Percentiles rank a stretch among this genome's conserved stretches.
Conservation (phyloP, 2,113 vertebrate genomes). For the Narcine bancroftii region DNA sequence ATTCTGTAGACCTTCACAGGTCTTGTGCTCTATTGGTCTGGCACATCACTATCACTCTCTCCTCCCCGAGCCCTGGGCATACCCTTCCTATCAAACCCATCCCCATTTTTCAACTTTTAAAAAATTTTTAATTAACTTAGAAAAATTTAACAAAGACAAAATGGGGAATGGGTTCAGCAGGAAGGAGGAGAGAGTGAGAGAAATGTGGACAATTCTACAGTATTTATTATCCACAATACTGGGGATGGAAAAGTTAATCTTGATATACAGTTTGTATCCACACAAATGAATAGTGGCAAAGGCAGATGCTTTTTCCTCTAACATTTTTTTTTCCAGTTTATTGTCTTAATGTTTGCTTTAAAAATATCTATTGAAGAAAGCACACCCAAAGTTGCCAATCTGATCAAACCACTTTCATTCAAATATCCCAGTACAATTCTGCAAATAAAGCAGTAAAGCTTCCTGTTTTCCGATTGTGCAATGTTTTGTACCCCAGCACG, state of each 20-base stretch:
- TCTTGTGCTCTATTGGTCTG: neutral
- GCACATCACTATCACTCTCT: neutral
- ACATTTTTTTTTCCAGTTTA: neutral
- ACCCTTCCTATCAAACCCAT: too few species aligned
- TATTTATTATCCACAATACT: neutral
- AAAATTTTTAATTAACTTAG: too few species aligned
- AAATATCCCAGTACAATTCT: neutral
- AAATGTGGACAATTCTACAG: too few species aligned
- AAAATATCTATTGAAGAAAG: too few species aligned
- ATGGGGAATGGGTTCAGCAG: too few species aligned
- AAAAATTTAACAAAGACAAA: too few species aligned
- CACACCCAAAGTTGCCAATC: neutral
- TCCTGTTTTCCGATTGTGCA: neutral
- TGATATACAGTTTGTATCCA: neutral
- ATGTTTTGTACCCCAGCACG: neutral
- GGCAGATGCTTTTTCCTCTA: neutral
- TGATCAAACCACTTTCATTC: neutral
- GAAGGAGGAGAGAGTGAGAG: too few species aligned
- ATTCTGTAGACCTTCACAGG: neutral
- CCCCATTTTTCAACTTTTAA: too few species aligned
- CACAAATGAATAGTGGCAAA: neutral
- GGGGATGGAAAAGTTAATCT: neutral
- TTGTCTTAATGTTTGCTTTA: neutral
- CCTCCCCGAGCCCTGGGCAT: too few species aligned
- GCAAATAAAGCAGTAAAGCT: neutral